phyloP scores from a whole-genome alignment of 2,113 vertebrate genomes.

The Loxodonta africana region DNA sequence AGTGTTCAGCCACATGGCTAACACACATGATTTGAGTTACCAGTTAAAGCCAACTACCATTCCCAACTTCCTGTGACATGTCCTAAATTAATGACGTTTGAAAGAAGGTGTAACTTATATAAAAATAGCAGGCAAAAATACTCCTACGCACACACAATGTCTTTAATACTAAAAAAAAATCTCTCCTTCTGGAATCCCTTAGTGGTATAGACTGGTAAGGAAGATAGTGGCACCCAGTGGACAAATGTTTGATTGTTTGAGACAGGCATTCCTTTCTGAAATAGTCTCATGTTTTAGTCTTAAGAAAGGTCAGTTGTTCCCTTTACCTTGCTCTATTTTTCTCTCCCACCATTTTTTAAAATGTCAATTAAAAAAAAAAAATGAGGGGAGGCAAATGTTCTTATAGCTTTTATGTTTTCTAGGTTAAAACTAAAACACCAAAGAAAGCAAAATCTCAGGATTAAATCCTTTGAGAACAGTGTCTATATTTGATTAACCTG shows the following conservation, averaged over 20 bases:
- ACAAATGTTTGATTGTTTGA: conserved; percentile 73
- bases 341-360: background rate
- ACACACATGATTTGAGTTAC: background rate
- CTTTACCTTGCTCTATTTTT: background rate
- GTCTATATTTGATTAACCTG: conserved; percentile 4
- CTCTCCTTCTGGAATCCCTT: background rate
- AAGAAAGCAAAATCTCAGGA: conserved; percentile 26
- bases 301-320: background rate
- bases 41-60: background rate
- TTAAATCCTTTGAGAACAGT: conserved; percentile 36
- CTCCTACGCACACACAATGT: background rate
- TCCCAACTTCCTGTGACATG: background rate
- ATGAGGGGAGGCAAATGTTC: background rate
- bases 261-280: conserved; percentile 31
- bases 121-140: conserved; percentile 14
- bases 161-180: background rate
- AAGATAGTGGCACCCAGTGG: conserved; percentile 83
- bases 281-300: background rate
- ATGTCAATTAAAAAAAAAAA: background rate
- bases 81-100: background rate
- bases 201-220: conserved; percentile 52
- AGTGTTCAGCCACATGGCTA: background rate
- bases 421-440: background rate
- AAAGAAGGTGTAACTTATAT: background rate
- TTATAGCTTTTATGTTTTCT: background rate